Evolutionary conservation across 2,797 vertebrate species (phyloP).

Genomic region (Xenentodon cancila): DNA sequence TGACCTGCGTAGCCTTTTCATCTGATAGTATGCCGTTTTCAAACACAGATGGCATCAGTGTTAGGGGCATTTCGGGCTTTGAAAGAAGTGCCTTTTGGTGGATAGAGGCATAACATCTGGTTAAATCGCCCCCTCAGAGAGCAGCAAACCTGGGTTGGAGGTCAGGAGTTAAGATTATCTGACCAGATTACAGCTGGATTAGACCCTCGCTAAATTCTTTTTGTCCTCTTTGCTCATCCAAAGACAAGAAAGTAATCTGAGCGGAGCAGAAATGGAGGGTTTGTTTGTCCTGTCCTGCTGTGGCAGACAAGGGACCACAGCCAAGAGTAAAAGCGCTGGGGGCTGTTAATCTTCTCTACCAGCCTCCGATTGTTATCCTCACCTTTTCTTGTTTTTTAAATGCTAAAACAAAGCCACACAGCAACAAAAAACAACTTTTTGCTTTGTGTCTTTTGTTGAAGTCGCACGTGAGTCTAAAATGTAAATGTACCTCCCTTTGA

Average conservation of each 20-base stretch:
- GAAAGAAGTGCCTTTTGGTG: conserved; percentile 52
- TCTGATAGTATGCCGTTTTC: conserved; percentile 71
- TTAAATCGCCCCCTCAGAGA: conserved; percentile 10
- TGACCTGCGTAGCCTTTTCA: conserved; percentile 74
- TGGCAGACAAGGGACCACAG: conserved; percentile 15
- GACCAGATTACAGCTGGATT: neutral
- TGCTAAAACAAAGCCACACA: conserved; percentile 41
- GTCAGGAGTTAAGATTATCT: conserved; percentile 28
- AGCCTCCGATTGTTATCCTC: conserved; percentile 12
- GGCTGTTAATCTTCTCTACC: conserved; percentile 11
- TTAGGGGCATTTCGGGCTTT: conserved; percentile 37
- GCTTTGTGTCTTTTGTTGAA: conserved; percentile 27
- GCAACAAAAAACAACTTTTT: conserved; percentile 55
- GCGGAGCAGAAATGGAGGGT: conserved; percentile 2
- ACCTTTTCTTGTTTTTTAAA: neutral
- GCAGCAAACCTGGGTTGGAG: conserved; percentile 25
- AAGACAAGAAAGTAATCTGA: conserved; percentile 8
- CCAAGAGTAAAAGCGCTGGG: conserved; percentile 15
- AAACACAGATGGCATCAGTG: conserved; percentile 71
- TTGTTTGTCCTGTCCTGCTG: conserved; percentile 42
- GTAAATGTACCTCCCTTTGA: conserved; percentile 1
- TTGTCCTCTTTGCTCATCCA: conserved; percentile 20
- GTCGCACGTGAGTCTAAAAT: conserved; percentile 16
- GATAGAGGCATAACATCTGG: conserved; percentile 34
- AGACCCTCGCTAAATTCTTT: neutral